A percentile compares a stretch with the other conserved stretches of the same genome.
These are phyloP conservation scores for Calypte anna DNA, from an alignment of 2,113 vertebrate species.

Conservation along the genomic window DNA sequence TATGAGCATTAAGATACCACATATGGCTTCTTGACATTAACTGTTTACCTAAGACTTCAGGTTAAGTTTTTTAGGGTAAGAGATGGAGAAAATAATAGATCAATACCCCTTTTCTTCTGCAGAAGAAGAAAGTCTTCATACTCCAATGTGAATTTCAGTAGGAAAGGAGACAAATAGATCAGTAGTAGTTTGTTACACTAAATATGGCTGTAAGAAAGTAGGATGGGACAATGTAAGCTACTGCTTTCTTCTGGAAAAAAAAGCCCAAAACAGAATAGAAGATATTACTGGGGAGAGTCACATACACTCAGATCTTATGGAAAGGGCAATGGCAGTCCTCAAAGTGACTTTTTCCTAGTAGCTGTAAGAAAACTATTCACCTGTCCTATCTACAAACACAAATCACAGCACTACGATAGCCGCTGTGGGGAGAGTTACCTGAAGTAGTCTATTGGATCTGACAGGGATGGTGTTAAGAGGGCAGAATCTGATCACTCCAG, in stretches of 20 bases:
- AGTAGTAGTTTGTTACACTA: neutral
- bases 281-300: neutral
- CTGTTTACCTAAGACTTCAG: neutral
- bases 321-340: neutral
- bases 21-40: neutral
- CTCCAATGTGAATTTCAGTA: neutral
- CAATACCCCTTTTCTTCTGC: neutral
- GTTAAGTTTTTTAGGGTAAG: neutral
- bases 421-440: neutral
- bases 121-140: neutral
- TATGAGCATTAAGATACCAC: neutral
- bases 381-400: neutral
- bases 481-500: neutral
- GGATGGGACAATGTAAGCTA: neutral
- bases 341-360: neutral
- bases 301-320: neutral
- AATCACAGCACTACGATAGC: neutral
- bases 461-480: neutral
- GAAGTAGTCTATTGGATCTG: too few species aligned
- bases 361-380: neutral
- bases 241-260: neutral
- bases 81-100: neutral
- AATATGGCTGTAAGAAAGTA: neutral
- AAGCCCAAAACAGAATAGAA: neutral
- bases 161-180: neutral